Evolutionary conservation across 1,140 invertebrate genomes (phyloP).

Genomic region (Cherax quadricarinatus): DNA sequence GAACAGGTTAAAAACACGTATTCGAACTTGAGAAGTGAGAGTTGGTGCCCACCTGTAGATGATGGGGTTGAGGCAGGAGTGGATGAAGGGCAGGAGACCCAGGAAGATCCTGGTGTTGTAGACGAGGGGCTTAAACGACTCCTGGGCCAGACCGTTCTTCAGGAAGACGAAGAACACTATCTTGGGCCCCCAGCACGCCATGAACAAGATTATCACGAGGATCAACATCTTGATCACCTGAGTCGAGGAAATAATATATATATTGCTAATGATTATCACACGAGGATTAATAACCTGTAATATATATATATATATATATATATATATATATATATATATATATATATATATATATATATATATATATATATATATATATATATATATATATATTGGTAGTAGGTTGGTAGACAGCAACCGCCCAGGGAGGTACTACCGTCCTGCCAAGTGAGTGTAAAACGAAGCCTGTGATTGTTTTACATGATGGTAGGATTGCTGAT

Average conservation of each 20-base stretch:
- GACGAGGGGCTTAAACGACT: conserved; percentile 54
- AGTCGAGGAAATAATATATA: background rate
- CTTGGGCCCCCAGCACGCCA: conserved; percentile 79
- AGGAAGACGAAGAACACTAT: conserved; percentile 73
- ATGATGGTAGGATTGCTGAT: too few relatives aligned
- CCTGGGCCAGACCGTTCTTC: conserved; percentile 73
- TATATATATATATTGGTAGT: too few relatives aligned
- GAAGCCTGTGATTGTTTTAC: too few relatives aligned
- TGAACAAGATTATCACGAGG: conserved; percentile 78
- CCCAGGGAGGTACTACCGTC: too few relatives aligned
- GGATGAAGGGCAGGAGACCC: conserved; percentile 75
- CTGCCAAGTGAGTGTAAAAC: too few relatives aligned
- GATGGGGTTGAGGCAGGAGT: conserved; percentile 78
- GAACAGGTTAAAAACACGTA: too few relatives aligned
- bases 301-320: too few relatives aligned
- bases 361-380: background rate
- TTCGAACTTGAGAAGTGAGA: too few relatives aligned
- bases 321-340: conserved; percentile 20
- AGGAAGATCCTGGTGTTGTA: conserved; percentile 74
- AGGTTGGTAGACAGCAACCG: too few relatives aligned
- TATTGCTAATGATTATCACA: background rate
- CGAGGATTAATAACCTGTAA: too few relatives aligned
- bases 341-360: conserved; percentile 29
- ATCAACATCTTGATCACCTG: conserved; percentile 76
- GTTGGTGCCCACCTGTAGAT: conserved; percentile 79